A percentile compares a stretch with the other conserved stretches of the same genome.
These are phyloP conservation scores for Eumaeus atala DNA, from an alignment of 1,140 invertebrate genomes.

Conservation along the genomic window DNA sequence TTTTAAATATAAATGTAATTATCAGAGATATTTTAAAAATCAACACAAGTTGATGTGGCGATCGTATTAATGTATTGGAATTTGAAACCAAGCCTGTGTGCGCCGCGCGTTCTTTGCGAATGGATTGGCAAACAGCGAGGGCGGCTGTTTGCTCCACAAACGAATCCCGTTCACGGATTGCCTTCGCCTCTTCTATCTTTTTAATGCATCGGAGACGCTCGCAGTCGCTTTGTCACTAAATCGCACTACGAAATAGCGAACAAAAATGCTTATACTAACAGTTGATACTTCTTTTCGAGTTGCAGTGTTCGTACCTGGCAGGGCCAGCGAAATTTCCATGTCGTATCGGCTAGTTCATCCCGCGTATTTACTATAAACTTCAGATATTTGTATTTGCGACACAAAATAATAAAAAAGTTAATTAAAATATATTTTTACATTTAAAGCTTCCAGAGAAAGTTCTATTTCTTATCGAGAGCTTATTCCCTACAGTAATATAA, in stretches of 20 bases:
- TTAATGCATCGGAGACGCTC: constrained; percentile 23
- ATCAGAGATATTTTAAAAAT: no score
- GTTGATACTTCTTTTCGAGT: not conserved
- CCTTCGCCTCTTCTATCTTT: constrained; percentile 19
- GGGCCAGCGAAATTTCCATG: no score
- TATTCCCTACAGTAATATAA: no score
- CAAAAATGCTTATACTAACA: constrained; percentile 10
- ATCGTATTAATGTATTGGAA: constrained; percentile 21
- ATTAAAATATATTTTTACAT: no score
- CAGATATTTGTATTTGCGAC: no score
- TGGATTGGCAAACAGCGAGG: constrained; percentile 27
- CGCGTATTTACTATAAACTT: no score
- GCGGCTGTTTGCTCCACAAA: constrained; percentile 29
- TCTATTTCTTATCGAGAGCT: no score
- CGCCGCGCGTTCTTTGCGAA: constrained; percentile 25
- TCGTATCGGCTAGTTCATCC: no score
- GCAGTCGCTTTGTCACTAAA: constrained; percentile 27
- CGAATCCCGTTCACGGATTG: constrained; percentile 20
- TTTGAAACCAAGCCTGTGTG: constrained; percentile 15
- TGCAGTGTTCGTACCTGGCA: no score
- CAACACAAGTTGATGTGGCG: not conserved
- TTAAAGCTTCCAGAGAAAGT: no score
- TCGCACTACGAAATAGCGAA: constrained; percentile 17
- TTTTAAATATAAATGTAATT: no score
- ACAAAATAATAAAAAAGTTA: no score